A percentile compares a stretch with the other conserved stretches of the same genome.
Evolutionary conservation across 2,888 invertebrate genomes (phyloP).

Genomic region (Amiota communis): DNA sequence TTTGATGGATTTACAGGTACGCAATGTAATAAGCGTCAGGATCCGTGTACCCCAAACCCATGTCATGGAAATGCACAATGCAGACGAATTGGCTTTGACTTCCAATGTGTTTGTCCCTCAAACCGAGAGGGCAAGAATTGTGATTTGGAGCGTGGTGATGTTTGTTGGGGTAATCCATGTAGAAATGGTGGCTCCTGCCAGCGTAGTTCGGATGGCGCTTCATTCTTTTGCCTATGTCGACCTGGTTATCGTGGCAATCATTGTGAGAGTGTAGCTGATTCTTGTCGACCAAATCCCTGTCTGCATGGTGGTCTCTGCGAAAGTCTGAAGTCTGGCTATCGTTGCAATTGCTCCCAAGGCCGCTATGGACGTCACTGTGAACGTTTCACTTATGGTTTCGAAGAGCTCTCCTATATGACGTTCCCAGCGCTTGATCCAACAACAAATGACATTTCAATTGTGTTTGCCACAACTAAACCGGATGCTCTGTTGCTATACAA

Average conservation of each 20-base stretch:
- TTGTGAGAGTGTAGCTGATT: slow-evolving; percentile 91
- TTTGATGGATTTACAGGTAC: slow-evolving; percentile 87
- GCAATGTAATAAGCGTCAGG: slow-evolving; percentile 88
- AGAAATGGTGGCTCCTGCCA: slow-evolving; percentile 93
- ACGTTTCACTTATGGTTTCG: slow-evolving; percentile 90
- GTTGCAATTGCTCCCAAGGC: slow-evolving; percentile 88
- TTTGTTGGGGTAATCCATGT: slow-evolving; percentile 89
- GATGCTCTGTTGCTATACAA: slow-evolving; percentile 93
- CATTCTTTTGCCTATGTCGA: slow-evolving; percentile 93
- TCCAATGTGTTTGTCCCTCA: slow-evolving; percentile 86
- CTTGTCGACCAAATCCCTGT: slow-evolving; percentile 95
- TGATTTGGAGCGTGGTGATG: slow-evolving; percentile 87
- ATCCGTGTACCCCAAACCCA: slow-evolving; percentile 92
- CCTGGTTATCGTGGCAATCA: slow-evolving; percentile 93
- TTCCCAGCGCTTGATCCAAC: slow-evolving; percentile 89
- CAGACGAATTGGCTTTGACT: slow-evolving; percentile 86
- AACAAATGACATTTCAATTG: slow-evolving; percentile 92
- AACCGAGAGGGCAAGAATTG: slow-evolving; percentile 88
- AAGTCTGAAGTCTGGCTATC: slow-evolving; percentile 89
- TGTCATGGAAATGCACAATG: slow-evolving; percentile 90
- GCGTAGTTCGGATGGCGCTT: slow-evolving; percentile 88
- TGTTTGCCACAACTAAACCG: slow-evolving; percentile 91
- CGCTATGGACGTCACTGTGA: slow-evolving; percentile 94
- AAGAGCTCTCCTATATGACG: slow-evolving; percentile 90
- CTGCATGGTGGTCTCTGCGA: slow-evolving; percentile 91